Base-by-base conservation (phyloP, 2,888 invertebrate genomes). In the Xanthorhoe designata region DNA sequence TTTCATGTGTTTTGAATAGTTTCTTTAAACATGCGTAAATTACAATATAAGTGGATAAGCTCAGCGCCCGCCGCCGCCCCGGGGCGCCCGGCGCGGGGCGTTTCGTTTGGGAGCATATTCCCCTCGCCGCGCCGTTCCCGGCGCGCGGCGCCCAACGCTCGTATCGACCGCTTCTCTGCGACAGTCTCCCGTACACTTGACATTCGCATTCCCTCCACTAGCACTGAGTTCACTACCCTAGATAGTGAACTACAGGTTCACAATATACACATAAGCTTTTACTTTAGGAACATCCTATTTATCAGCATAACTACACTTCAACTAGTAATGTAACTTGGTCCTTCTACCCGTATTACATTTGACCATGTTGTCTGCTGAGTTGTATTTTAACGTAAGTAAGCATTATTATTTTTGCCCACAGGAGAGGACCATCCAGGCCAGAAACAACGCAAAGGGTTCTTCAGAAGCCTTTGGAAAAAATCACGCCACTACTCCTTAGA, bases 381-480 rank as follows among this genome's bases (percentile, higher is more conserved):
- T 24, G 4, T 32, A 6, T 7, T 6, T 32, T 7, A 7, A 6
- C 1, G 3, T 15, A 17, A 47, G 17, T 6, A 7, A 17, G 8
- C 17, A 17, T 17, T 47, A 17, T 17, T 47, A 15, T 24, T 45
- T 80, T 86, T 89, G 79, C 86, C 73, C 76, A 78, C 94, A 96
- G 96, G 95, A 78, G 96, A 96, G 79, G 96, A 96, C 75, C 94
- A 94, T 73, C 94, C 94, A 69, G 95, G 94, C 55, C 95, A 95
- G 79, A 96, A 97, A 75, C 97, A 97, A 91, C 97, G 97, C 87
- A 97, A 97, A 90, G 97, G 97, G 73, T 97, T 98, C 89, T 98
- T 98, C 94, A 97, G 97, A 90, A 97, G 95, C 87, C 96, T 97
- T 78, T 98, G 97, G 97, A 97, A 97, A 90, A 95, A 97, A 81